Evolutionary conservation across 2,113 vertebrate species (phyloP).

Genomic region (Narcine bancroftii): DNA sequence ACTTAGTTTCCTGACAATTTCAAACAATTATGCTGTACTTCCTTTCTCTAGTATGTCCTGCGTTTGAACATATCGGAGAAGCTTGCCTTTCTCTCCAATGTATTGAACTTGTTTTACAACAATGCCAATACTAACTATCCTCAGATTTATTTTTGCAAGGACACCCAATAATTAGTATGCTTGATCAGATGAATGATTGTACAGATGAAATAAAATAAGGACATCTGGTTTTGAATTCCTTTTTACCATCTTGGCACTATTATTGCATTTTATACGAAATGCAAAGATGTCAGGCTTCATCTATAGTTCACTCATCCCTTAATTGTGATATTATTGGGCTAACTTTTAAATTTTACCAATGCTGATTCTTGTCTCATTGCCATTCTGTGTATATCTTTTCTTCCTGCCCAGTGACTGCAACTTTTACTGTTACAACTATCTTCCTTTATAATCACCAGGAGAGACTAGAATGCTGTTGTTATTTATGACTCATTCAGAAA

Average conservation of each 20-base stretch:
- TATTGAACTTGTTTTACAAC: background rate
- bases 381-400: background rate
- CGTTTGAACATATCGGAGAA: background rate
- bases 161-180: background rate
- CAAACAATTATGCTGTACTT: background rate
- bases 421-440: too few relatives aligned
- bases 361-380: background rate
- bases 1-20: background rate
- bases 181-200: background rate
- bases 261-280: background rate
- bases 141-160: background rate
- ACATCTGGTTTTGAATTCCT: background rate
- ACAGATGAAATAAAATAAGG: background rate
- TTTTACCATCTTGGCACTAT: background rate
- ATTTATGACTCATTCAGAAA: too few relatives aligned
- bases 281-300: background rate
- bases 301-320: background rate
- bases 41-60: background rate
- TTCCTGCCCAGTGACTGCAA: background rate
- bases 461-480: too few relatives aligned
- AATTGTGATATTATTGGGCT: background rate
- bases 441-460: too few relatives aligned
- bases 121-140: background rate
- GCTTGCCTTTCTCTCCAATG: background rate
- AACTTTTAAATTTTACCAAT: background rate